Evolutionary conservation across 1,140 invertebrate genomes (phyloP), one percentile per base, ranked within the genome.

Genomic region (Zaprionus inermis): DNA sequence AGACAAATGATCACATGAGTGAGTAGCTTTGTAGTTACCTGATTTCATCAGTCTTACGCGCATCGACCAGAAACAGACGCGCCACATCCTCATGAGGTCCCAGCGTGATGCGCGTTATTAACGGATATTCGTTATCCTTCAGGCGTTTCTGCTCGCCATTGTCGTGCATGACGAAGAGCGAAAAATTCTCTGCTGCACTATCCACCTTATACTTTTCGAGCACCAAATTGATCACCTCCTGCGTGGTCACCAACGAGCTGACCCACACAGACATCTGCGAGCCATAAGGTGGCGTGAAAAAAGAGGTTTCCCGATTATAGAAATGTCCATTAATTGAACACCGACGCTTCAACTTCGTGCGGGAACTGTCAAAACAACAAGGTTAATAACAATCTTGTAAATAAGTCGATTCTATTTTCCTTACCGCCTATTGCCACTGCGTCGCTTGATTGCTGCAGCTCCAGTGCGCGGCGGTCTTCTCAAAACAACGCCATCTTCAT

Each of bases 271-370:
- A 97, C 93, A 97, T 97, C 77, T 96, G 95, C 77, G 96, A 97
- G 16, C 96, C 97, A 83, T 96, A 94, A 0, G 96, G 96, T 1
- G 97, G 97, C 4, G 96, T 97, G 81, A 97, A 98, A 69, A 97
- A 96, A 86, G 96, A 97, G 0, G 97, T 97, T 93, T 97, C 96
- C 59, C 96, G 94, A 92, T 97, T 96, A 86, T 97, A 98, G 92
- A 96, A 97, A 91, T 98, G 97, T 1, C 97, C 97, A 92, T 97
- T 98, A 32, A 97, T 97, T 0, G 97, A 97, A 76, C 96, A 97
- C 64, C 97, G 94, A 68, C 96, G 93, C 93, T 95, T 94, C 12
- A 96, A 91, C 90, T 96, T 95, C 69, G 95, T 94, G 34, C 95
- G 93, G 3, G 96, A 96, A 79, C 95, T 92, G 22, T 18, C 44